Base-by-base conservation (phyloP, 1,140 invertebrate genomes). In the Drosophila pallidifrons region DNA sequence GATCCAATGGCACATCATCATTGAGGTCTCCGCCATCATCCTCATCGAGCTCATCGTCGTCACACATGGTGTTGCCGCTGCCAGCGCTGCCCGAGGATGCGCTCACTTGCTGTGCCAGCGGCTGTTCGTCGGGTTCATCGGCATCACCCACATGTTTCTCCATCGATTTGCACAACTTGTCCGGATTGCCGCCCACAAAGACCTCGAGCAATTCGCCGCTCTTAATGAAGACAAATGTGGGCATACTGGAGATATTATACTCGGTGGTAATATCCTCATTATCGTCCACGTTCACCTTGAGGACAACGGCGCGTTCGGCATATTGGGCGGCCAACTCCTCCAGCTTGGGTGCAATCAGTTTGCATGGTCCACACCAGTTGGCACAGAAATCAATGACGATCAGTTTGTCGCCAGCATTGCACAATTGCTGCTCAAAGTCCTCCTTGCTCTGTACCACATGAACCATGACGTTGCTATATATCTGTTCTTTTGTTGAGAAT, bases 181-280 rank as follows among this genome's bases (percentile, higher is more conserved):
- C 95, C 15, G 94, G 93, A 89, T 96, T 98, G 28, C 96, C 96
- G 11, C 97, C 97, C 58, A 96, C 95, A 90, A 98, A 96, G 16
- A 94, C 94, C 6, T 96, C 95, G n/a, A 97, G 94, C 81, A 95
- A 94, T 86, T 95, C 92, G 16, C 94, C 94, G 73, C 95, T 95
- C 93, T 98, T 98, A 60, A 98, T 94, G 91, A 98, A 98, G 5
- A 98, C 93, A 93, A 99, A 99, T 0, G 98, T 99, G n/a, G 98
- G 98, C 98, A 99, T 98, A 47, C 96, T 96, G 67, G 94, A 94
- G 67, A 99, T 96, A 73, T 96, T 94, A 92, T 98, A 98, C 61
- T 96, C 94, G 11, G 93, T 92, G 1, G 96, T 96, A 43, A 98
- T 93, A n/a, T 98, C 97, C 85, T 97, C 97, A 87, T 95, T 95